Evolutionary conservation across 2,113 vertebrate genomes (phyloP), one percentile per base, ranked within the genome.

Genomic region (Zosterops japonicus): DNA sequence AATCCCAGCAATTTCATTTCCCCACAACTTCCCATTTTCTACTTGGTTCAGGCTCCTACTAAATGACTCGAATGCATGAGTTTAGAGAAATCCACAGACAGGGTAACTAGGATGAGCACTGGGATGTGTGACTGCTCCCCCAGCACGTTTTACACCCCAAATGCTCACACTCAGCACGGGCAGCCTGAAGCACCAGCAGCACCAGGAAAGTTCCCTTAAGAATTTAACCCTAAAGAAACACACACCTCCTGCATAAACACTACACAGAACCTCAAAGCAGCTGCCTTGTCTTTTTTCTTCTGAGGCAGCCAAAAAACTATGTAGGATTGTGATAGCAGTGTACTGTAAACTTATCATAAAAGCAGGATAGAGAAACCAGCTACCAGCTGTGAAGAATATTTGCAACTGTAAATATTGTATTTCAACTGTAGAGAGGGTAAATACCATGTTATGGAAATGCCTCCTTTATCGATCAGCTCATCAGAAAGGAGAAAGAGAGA

Each of bases 371-470:
- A 89, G 63, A 86, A 96, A 95, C 42, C 95, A 90, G 93, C 89
- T 86, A 85, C 96, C 95, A 95, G 94, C 95, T 96, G 95, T 83
- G 95, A 93, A 31, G 94, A 90, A 88, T 93, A 96, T 96, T 97
- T 97, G 95, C 95, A 92, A 75, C 87, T 86, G 95, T 91, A 95
- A 95, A 95, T 95, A 95, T 83, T 86, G 79, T 74, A 95, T 95
- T 95, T 95, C 93, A 77, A 4, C 87, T 94, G 89, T 3, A 88
- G 89, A 71, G 90, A 84, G 35, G 95, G 89, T 87, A 95, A 94
- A 95, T 74, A 83, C 24, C 8, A 24, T 27, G 14, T 91, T 95
- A 95, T 93, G 89, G 96, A 96, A 97, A 96, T 94, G 87, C 85
- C 79, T 56, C 13, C 61, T 90, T 88, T 96, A 97, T 96, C 90